Evolutionary conservation across 1,140 invertebrate genomes (phyloP).

Genomic region (Saccostrea glomerata): DNA sequence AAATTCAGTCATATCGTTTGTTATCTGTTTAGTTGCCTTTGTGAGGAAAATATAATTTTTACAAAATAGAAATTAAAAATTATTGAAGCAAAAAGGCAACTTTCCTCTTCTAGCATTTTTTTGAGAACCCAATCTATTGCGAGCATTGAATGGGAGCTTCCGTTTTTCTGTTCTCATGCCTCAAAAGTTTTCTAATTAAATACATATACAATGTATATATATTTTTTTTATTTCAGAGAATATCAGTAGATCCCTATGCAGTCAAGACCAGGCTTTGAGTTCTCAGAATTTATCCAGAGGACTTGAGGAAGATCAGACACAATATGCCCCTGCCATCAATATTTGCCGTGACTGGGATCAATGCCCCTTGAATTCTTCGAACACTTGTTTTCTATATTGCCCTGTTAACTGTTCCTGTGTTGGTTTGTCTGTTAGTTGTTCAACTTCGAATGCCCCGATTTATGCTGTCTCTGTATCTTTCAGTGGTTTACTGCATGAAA

Average conservation of each 20-base stretch:
- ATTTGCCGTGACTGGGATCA: background rate
- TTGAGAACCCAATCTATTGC: too few species aligned
- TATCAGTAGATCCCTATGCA: background rate
- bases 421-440: background rate
- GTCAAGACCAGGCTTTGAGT: background rate
- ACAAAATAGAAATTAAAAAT: too few species aligned
- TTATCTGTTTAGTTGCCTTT: too few species aligned
- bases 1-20: too few species aligned
- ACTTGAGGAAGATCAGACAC: background rate
- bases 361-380: background rate
- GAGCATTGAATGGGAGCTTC: too few species aligned
- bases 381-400: background rate
- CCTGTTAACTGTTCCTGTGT: background rate
- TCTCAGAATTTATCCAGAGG: background rate
- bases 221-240: background rate
- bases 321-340: background rate
- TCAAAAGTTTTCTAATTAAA: background rate
- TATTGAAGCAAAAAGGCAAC: too few species aligned
- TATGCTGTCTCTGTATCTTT: background rate
- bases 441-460: background rate
- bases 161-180: too few species aligned
- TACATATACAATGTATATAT: background rate
- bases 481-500: background rate
- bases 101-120: too few species aligned
- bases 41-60: too few species aligned